These are phyloP conservation scores for Erebia aethiops DNA, from an alignment of 2,888 invertebrate species.

Conservation along the genomic window DNA sequence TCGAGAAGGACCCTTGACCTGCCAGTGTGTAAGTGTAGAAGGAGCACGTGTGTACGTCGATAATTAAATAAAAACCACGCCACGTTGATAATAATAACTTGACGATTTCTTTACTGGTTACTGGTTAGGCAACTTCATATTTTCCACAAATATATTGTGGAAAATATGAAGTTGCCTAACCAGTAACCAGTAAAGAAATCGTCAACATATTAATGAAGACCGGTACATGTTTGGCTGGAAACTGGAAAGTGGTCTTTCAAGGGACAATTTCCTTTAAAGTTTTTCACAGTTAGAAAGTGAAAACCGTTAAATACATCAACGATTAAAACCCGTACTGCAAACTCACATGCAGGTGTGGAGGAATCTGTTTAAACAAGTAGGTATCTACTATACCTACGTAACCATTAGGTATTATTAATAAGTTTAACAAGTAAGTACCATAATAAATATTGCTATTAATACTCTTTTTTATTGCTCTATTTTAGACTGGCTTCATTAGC, in stretches of 20 bases:
- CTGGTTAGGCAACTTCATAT: too few species aligned
- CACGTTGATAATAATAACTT: too few species aligned
- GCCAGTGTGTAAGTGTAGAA: too few species aligned
- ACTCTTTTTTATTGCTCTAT: too few species aligned
- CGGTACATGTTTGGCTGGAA: slow-evolving; percentile 42
- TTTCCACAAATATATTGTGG: not conserved
- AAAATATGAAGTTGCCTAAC: slow-evolving; percentile 27
- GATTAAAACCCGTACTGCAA: slow-evolving; percentile 23
- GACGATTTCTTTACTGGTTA: too few species aligned
- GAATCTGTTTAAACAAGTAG: not conserved
- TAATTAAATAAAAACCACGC: too few species aligned
- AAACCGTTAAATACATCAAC: slow-evolving; percentile 37
- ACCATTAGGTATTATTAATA: too few species aligned
- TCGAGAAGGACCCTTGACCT: too few species aligned
- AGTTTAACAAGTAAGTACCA: too few species aligned
- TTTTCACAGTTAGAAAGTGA: slow-evolving; percentile 45
- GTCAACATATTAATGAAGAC: slow-evolving; percentile 36
- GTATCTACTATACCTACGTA: not conserved
- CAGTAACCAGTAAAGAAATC: slow-evolving; percentile 43
- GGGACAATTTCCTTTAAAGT: slow-evolving; percentile 42
- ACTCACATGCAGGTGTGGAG: slow-evolving; percentile 8
- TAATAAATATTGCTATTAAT: too few species aligned
- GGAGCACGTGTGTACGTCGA: too few species aligned
- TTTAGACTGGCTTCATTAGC: too few species aligned
- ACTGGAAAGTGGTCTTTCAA: slow-evolving; percentile 45